Conservation (phyloP, 2,888 invertebrate genomes). For the Cryptocephalus moraei region DNA sequence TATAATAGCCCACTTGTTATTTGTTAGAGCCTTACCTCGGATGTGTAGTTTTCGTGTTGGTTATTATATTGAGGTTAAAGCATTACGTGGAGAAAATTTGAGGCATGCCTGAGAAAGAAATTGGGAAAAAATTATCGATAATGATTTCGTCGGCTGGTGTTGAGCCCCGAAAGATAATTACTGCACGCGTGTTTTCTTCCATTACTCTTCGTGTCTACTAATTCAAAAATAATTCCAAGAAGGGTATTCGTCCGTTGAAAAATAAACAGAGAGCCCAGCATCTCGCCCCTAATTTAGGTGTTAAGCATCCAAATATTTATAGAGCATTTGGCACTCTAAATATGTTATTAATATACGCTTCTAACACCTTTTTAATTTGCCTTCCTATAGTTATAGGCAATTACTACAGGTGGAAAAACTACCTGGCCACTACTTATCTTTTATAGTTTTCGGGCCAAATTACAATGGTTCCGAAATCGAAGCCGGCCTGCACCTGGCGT, state of each 20-base stretch:
- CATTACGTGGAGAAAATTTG: no score
- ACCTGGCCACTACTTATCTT: slow-evolving; percentile 20
- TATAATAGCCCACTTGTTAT: no score
- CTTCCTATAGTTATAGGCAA: slow-evolving; percentile 18
- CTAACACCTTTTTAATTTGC: slow-evolving; percentile 24
- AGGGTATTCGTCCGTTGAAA: slow-evolving; percentile 5
- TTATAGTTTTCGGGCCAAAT: slow-evolving; percentile 16
- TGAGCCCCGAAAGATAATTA: no score
- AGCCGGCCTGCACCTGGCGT: slow-evolving; percentile 17
- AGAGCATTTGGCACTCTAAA: slow-evolving; percentile 21
- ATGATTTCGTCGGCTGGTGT: no score
- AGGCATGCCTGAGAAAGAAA: no score
- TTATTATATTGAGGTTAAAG: no score
- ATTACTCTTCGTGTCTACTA: slow-evolving; percentile 5
- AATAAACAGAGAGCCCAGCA: slow-evolving; percentile 7
- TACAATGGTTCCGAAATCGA: slow-evolving; percentile 18
- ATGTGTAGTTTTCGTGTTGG: no score
- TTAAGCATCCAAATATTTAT: slow-evolving; percentile 23
- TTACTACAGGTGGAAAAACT: slow-evolving; percentile 22
- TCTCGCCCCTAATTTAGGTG: slow-evolving; percentile 10
- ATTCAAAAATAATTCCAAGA: slow-evolving; percentile 15
- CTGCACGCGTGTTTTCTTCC: background rate
- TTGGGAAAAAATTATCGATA: no score
- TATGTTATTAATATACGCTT: slow-evolving; percentile 21
- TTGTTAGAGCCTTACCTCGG: no score